These are phyloP conservation scores for Aelia acuminata DNA, from an alignment of 2,888 invertebrate genomes.

Conservation along the genomic window DNA sequence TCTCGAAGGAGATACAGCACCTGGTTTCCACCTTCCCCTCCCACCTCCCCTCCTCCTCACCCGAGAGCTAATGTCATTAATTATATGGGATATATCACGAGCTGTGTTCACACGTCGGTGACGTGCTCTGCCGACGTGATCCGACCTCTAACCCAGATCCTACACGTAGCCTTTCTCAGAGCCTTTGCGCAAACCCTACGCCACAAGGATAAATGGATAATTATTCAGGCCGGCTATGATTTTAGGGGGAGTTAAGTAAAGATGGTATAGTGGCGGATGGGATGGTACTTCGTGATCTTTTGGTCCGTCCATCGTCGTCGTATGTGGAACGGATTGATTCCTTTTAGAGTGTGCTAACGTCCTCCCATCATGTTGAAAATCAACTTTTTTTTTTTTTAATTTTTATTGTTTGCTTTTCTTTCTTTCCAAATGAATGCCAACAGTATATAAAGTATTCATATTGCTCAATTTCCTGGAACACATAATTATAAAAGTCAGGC, in stretches of 20 bases:
- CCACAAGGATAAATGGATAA: constrained; percentile 37
- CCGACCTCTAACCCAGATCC: constrained; percentile 46
- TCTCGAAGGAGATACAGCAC: not conserved
- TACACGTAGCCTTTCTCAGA: constrained; percentile 40
- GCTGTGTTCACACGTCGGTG: constrained; percentile 43
- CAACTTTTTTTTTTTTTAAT: no score
- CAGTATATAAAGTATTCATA: no score
- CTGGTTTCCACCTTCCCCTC: not conserved
- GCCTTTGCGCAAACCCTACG: constrained; percentile 24
- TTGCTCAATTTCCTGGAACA: no score
- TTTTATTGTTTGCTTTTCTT: no score
- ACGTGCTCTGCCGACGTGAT: constrained; percentile 4
- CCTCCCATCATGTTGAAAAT: no score
- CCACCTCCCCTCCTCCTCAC: not conserved
- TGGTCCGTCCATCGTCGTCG: not conserved
- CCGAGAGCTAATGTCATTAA: constrained; percentile 23
- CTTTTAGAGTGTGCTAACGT: no score
- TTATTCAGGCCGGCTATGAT: constrained; percentile 33
- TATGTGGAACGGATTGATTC: no score
- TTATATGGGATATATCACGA: constrained; percentile 44
- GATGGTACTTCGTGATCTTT: constrained; percentile 12
- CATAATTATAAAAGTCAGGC: no score
- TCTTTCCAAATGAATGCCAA: no score
- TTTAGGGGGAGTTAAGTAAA: constrained; percentile 30
- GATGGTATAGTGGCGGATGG: not conserved